A percentile compares a stretch with the other conserved stretches of the same genome.
Evolutionary conservation across 2,797 vertebrate species (phyloP).

Genomic region (Mormyrops attenuatus): DNA sequence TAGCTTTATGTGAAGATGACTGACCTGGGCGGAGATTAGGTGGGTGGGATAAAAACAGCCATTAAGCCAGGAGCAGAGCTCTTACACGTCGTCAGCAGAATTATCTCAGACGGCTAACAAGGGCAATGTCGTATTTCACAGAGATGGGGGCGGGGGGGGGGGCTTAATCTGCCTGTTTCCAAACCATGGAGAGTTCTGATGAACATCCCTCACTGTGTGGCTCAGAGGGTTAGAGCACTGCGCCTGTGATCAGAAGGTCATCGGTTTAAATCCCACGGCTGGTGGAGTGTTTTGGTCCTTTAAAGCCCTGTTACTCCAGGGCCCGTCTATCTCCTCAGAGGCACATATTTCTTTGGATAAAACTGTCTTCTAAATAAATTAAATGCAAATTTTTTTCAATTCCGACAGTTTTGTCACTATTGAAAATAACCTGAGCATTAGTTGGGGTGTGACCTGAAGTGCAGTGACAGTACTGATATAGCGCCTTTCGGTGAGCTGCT

Average conservation of each 20-base stretch:
- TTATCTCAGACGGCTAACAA: neutral
- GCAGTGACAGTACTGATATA: neutral
- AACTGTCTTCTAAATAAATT: neutral
- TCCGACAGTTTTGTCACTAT: neutral
- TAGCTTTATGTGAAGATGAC: neutral
- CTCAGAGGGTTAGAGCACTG: neutral
- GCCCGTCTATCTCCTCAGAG: neutral
- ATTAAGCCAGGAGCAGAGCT: neutral
- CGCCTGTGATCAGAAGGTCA: neutral
- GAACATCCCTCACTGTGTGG: neutral
- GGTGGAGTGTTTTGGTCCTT: neutral
- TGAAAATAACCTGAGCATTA: neutral
- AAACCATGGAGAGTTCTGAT: neutral
- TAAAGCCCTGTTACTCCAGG: neutral
- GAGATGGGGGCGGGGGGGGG: neutral
- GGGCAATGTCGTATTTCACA: neutral
- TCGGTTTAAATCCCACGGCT: neutral
- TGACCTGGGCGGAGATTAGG: conserved; percentile 6
- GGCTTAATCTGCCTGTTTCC: neutral
- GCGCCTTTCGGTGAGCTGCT: neutral
- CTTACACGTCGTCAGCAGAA: neutral
- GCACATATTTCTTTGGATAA: neutral
- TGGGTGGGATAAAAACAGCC: neutral
- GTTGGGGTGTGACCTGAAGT: neutral
- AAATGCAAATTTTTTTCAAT: neutral